A percentile compares a stretch with the other conserved stretches of the same genome.
Evolutionary conservation across 2,797 vertebrate genomes (phyloP).

Genomic region (Neomorphus geoffroyi): DNA sequence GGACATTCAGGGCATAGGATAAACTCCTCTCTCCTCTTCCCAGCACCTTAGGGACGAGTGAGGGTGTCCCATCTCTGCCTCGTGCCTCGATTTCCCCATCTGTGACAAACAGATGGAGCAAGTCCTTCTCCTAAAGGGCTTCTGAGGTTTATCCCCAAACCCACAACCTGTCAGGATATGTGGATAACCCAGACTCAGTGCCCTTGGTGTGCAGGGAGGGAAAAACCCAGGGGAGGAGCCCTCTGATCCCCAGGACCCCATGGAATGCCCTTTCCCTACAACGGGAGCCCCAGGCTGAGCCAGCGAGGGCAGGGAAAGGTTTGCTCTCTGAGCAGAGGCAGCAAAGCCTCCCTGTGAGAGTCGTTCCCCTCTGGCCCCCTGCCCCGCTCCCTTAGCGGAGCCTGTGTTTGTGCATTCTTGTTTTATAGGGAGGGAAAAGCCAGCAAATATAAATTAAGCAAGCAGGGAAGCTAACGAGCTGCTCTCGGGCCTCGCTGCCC

Average conservation of each 20-base stretch:
- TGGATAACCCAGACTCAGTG: rapidly evolving
- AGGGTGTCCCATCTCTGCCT: neutral
- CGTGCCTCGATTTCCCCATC: neutral
- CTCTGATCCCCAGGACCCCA: neutral
- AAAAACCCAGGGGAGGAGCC: neutral
- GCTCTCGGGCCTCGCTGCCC: neutral
- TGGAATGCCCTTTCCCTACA: neutral
- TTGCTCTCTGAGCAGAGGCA: neutral
- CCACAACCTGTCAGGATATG: neutral
- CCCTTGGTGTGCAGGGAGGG: neutral
- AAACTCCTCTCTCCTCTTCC: neutral
- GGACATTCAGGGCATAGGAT: neutral
- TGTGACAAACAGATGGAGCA: neutral
- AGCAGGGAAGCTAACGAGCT: neutral
- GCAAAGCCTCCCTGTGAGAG: neutral
- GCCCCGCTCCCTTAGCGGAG: neutral
- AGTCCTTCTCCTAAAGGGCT: neutral
- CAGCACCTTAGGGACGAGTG: rapidly evolving
- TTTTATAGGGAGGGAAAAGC: neutral
- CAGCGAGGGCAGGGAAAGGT: neutral
- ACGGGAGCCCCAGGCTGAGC: neutral
- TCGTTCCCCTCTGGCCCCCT: neutral
- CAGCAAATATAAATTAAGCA: neutral
- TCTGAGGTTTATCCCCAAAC: neutral
- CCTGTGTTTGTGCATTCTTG: neutral